Conservation (phyloP, 2,888 invertebrate genomes). For the Agrochola circellaris region DNA sequence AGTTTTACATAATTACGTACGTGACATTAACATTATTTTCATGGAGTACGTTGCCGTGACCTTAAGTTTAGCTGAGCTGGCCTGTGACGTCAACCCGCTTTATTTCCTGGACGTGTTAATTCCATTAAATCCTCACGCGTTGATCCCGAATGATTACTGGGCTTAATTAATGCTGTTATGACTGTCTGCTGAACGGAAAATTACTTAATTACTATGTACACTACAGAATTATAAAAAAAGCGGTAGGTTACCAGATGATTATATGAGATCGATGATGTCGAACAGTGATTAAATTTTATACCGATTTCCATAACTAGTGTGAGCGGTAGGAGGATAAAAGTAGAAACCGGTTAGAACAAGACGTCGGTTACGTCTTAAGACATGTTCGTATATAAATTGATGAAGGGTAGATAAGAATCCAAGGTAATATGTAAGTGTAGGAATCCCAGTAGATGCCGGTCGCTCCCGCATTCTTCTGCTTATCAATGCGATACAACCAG, state of each 20-base stretch:
- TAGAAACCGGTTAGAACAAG: constrained; percentile 29
- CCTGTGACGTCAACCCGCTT: constrained; percentile 61
- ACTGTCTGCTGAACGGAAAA: constrained; percentile 31
- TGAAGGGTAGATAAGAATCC: constrained; percentile 18
- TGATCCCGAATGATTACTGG: constrained; percentile 58
- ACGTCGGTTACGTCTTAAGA: constrained; percentile 17
- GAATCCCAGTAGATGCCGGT: neutral
- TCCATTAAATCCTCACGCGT: constrained; percentile 65
- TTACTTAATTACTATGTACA: constrained; percentile 22
- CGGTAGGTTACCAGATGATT: constrained; percentile 15
- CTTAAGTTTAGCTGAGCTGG: constrained; percentile 62
- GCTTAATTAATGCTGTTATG: constrained; percentile 52
- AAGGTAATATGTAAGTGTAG: constrained; percentile 36
- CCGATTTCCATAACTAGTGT: constrained; percentile 52
- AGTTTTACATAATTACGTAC: constrained; percentile 71
- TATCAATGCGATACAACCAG: constrained; percentile 23
- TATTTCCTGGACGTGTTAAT: constrained; percentile 69
- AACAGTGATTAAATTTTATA: constrained; percentile 36
- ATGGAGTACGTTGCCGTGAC: constrained; percentile 61
- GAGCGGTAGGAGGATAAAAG: constrained; percentile 15
- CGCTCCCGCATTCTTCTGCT: constrained; percentile 21
- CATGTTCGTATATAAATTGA: constrained; percentile 18
- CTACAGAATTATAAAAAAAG: constrained; percentile 5
- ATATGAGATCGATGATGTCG: constrained; percentile 29
- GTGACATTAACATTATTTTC: constrained; percentile 73